Evolutionary conservation across 2,888 invertebrate species (phyloP), one percentile per base, ranked within the genome.

Genomic region (Napeogenes sylphis): DNA sequence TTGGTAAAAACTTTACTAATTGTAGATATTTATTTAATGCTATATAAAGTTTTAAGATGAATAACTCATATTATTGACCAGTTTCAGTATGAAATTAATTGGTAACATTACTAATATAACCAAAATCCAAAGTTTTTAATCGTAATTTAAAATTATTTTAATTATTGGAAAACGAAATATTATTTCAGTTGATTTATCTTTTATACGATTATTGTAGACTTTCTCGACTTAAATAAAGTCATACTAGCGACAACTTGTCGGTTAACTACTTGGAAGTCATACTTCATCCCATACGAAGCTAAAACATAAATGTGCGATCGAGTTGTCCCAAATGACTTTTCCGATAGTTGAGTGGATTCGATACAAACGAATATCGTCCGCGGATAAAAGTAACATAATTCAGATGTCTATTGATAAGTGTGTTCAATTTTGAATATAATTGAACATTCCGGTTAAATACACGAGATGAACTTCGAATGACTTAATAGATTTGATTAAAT

Each of bases 1-100:
- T 21, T 21, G 21, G 21, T 21, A 21, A 21, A 21, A 21, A 21
- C 21, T 21, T 21, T 21, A 70, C 74, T 78, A 76, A 78, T 78
- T 78, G 74, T 73, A 73, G 75, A 76, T 71, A 77, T 70, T 71
- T 68, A 56, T 56, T 62, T 64, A 59, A 66, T 69, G 68, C 68
- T 38, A 38, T 38, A 3, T 38, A 38, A 38, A 2, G 35, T 46
- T 60, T 60, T 45, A 46, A 1, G 1, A 21, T 21, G 21, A 21
- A 21, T 21, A 21, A 21, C 21, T 21, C 21, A 21, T 21, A 21
- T 21, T 21, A 21, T 21, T 21, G 21, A 21, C 21, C 21, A 21
- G 45, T 55, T 46, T 47, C n/a, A n/a, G 45, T 47, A 42, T 55
- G 12, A 38, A 38, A 38, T 38, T 2, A 2, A 38, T 4, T 38